These are phyloP conservation scores for Streptopelia turtur DNA, from an alignment of 2,797 vertebrate genomes.

Conservation along the genomic window DNA sequence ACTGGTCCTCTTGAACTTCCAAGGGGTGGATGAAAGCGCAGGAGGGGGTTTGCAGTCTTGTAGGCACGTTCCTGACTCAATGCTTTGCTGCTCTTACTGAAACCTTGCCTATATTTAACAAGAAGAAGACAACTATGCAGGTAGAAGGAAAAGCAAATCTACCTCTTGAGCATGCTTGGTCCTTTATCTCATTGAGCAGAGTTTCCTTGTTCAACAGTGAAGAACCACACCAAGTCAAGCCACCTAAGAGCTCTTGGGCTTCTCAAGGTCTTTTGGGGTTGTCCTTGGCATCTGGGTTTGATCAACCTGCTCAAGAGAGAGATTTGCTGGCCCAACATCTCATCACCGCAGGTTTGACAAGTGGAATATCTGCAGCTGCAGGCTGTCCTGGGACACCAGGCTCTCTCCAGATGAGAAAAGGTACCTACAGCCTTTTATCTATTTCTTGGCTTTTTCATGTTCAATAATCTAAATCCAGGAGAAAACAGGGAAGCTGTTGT, in stretches of 20 bases:
- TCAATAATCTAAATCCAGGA: not conserved
- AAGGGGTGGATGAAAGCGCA: not conserved
- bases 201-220: fast-evolving
- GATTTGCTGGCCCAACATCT: not conserved
- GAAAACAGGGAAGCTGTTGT: not conserved
- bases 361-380: not conserved
- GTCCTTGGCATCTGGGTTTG: not conserved
- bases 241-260: not conserved
- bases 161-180: not conserved
- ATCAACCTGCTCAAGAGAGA: not conserved
- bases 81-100: not conserved
- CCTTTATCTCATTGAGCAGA: not conserved
- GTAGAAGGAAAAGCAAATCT: not conserved
- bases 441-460: not conserved
- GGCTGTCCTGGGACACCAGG: not conserved
- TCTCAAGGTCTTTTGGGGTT: not conserved
- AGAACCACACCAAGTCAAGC: not conserved
- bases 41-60: not conserved
- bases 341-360: not conserved
- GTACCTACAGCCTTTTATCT: not conserved
- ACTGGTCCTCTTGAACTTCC: not conserved
- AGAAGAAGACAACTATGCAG: not conserved
- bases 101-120: not conserved
- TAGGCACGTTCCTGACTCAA: not conserved
- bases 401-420: not conserved